Percentiles rank a stretch among this genome's conserved stretches.
phyloP scores from a whole-genome alignment of 2,797 vertebrate species.

The Adelosebastes latens region DNA sequence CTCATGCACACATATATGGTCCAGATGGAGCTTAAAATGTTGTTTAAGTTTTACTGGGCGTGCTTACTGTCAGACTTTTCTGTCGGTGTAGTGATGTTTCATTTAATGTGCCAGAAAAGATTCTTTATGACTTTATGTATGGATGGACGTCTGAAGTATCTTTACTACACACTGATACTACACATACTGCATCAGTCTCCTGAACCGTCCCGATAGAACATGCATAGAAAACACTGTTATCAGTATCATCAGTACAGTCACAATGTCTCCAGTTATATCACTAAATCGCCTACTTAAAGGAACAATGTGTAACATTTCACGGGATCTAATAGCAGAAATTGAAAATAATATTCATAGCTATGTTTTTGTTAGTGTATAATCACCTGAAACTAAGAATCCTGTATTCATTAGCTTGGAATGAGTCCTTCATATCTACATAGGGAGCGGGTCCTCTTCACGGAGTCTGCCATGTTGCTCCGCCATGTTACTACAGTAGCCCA shows the following conservation, averaged over 20 bases:
- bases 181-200: background rate
- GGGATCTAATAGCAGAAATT: no score
- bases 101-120: conserved; percentile 1
- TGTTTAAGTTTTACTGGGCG: background rate
- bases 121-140: background rate
- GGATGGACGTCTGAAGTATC: background rate
- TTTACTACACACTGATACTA: background rate
- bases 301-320: no score
- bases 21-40: background rate
- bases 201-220: background rate
- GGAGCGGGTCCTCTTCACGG: no score
- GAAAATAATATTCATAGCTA: no score
- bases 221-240: background rate
- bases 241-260: background rate
- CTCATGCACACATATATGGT: background rate
- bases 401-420: no score
- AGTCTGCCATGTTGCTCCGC: no score
- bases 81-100: background rate
- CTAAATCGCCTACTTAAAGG: background rate
- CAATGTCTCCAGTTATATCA: background rate
- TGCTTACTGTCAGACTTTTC: background rate
- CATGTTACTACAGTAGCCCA: no score
- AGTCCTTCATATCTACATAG: no score
- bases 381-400: no score
- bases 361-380: no score